Percentiles rank a stretch among this genome's conserved stretches.
These are phyloP conservation scores for Callyntrura guangdongensis DNA, from an alignment of 2,888 invertebrate genomes.

Conservation along the genomic window DNA sequence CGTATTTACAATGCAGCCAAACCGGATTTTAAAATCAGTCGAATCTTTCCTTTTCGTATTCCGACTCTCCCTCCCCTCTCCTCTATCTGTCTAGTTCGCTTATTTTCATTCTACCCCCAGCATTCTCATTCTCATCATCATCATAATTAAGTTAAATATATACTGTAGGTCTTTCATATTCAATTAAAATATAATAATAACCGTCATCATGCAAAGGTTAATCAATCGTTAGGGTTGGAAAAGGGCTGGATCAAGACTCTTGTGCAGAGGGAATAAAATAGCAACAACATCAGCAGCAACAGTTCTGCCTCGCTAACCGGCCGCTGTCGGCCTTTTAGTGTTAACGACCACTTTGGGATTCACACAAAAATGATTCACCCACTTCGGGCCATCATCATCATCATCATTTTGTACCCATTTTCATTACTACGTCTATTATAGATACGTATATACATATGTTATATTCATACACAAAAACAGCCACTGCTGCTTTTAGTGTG, in stretches of 20 bases:
- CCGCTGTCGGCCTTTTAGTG: slow-evolving; percentile 66
- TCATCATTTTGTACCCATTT: too few relatives aligned
- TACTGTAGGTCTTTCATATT: slow-evolving; percentile 63
- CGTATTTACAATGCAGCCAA: slow-evolving; percentile 50
- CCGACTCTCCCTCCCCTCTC: neutral
- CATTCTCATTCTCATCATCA: slow-evolving; percentile 11
- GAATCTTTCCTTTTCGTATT: slow-evolving; percentile 2
- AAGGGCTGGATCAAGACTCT: slow-evolving; percentile 50
- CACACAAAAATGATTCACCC: slow-evolving; percentile 65
- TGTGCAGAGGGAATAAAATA: slow-evolving; percentile 28
- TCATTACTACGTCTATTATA: too few relatives aligned
- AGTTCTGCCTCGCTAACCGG: slow-evolving; percentile 16
- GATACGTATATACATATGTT: too few relatives aligned
- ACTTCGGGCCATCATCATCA: slow-evolving; percentile 34
- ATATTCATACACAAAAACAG: too few relatives aligned
- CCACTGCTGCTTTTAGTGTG: too few relatives aligned
- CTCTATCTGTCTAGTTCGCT: neutral
- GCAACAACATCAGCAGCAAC: slow-evolving; percentile 36
- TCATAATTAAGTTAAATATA: slow-evolving; percentile 72
- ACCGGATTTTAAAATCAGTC: slow-evolving; percentile 67
- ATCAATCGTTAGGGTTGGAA: slow-evolving; percentile 63
- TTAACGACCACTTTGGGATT: slow-evolving; percentile 74
- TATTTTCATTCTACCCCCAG: slow-evolving; percentile 8
- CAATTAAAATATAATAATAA: slow-evolving; percentile 76
- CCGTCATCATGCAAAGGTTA: slow-evolving; percentile 69